Base-by-base conservation (phyloP, 2,888 invertebrate genomes). In the Erpobdella octoculata region DNA sequence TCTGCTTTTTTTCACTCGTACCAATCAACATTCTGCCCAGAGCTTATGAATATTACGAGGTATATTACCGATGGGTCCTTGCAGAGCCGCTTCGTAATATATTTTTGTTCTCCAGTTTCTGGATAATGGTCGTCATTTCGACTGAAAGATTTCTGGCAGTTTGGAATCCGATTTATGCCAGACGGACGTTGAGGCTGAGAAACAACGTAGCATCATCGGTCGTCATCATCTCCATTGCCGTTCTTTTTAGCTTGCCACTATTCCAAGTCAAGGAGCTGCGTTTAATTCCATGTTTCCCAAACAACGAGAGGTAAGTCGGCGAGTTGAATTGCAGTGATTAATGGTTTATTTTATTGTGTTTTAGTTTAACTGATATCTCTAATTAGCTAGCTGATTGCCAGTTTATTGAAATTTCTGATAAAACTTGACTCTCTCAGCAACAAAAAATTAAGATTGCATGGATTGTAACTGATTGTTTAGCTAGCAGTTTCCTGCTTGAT, bases 21-120 rank as follows among this genome's bases (percentile, higher is more conserved):
- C 64, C 73, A 65, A 3, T 53, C 25, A 28, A 25, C 62, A 12
- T 71, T 59, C 41, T 68, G 9, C 35, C 68, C 9, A 25, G 33
- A 28, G 35, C 21, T 25, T 1, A 25, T 9, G 53, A 53, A 53
- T 25, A 25, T 28, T 53, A 53, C 53, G 21, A 53, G 53, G 38
- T 66, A 9, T 68, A 53, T 38, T 69, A 72, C 61, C 61, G 61
- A 25, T 37, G 31, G n/a, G 38, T 41, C 12, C 37, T 58, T 61
- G 28, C 65, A 1, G 46, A 48, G 31, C 38, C 58, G 4, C 18
- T 72, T 12, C 21, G 48, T 21, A 62, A 64, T 36, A 38, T 61
- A 3, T 72, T 72, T 53, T 58, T 72, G 36, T 53, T 72, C 8
- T 59, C 64, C 58, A 72, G 72, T 59, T 69, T 70, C 15, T 72